Conservation (phyloP, 2,888 invertebrate species). For the Morpho achilles region DNA sequence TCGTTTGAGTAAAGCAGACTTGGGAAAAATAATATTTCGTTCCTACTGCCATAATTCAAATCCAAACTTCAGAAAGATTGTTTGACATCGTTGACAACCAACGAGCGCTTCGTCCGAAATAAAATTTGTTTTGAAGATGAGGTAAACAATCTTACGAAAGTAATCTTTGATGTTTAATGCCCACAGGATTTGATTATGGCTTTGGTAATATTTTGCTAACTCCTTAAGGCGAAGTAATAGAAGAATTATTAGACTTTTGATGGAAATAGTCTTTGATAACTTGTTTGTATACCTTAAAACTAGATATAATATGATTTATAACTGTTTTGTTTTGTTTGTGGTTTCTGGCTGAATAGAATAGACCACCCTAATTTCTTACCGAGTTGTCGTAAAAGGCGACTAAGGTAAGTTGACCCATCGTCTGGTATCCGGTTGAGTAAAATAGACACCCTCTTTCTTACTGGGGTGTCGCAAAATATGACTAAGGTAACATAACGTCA, state of each 20-base stretch:
- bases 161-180: conserved; percentile 17
- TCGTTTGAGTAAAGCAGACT: conserved; percentile 44
- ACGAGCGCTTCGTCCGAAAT: conserved; percentile 11
- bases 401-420: no score
- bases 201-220: conserved; percentile 6
- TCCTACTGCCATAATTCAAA: conserved; percentile 41
- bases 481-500: no score
- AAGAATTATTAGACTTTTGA: neutral
- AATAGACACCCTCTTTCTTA: no score
- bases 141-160: conserved; percentile 19
- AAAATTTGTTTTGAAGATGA: conserved; percentile 22
- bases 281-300: no score
- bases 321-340: no score
- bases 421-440: no score
- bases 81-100: conserved; percentile 35
- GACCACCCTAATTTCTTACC: no score
- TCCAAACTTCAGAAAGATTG: conserved; percentile 47
- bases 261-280: no score
- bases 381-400: no score
- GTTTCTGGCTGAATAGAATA: no score
- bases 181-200: conserved; percentile 11
- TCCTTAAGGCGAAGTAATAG: conserved; percentile 1
- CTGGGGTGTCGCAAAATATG: no score
- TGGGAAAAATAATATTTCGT: conserved; percentile 49
- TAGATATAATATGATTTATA: no score